phyloP scores from a whole-genome alignment of 2,797 vertebrate species.

The Microctenopoma lineatum region DNA sequence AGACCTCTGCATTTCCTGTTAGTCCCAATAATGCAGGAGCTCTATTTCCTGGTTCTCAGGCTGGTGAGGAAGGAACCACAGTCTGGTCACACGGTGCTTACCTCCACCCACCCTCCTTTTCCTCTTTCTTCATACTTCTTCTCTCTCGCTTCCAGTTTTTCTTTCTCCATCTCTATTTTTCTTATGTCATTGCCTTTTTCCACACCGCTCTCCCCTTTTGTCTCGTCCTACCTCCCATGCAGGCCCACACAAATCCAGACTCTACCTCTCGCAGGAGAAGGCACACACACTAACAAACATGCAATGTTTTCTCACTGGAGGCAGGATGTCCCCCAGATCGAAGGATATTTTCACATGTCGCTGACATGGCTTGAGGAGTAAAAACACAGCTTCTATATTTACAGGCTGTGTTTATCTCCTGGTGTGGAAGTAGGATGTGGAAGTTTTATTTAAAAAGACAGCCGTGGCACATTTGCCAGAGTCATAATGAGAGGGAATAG shows the following conservation, averaged over 20 bases:
- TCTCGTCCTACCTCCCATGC: constrained; percentile 45
- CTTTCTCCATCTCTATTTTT: constrained; percentile 13
- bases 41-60: constrained; percentile 87
- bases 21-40: constrained; percentile 83
- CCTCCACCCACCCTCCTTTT: constrained; percentile 46
- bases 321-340: constrained; percentile 75
- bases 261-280: constrained; percentile 43
- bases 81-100: constrained; percentile 85
- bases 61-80: constrained; percentile 83
- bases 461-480: constrained; percentile 18
- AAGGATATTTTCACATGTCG: constrained; percentile 73
- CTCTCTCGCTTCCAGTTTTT: constrained; percentile 28
- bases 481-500: constrained; percentile 34
- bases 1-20: constrained; percentile 87
- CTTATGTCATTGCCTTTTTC: constrained; percentile 48
- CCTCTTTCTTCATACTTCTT: constrained; percentile 44
- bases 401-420: constrained; percentile 70
- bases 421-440: constrained; percentile 70
- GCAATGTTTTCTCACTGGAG: constrained; percentile 48
- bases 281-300: constrained; percentile 52
- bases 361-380: constrained; percentile 52
- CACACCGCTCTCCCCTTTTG: constrained; percentile 37
- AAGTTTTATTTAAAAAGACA: constrained; percentile 59
- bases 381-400: constrained; percentile 71
- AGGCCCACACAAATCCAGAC: constrained; percentile 51